Evolutionary conservation across 2,888 invertebrate genomes (phyloP).

Genomic region (Acronicta leporina): DNA sequence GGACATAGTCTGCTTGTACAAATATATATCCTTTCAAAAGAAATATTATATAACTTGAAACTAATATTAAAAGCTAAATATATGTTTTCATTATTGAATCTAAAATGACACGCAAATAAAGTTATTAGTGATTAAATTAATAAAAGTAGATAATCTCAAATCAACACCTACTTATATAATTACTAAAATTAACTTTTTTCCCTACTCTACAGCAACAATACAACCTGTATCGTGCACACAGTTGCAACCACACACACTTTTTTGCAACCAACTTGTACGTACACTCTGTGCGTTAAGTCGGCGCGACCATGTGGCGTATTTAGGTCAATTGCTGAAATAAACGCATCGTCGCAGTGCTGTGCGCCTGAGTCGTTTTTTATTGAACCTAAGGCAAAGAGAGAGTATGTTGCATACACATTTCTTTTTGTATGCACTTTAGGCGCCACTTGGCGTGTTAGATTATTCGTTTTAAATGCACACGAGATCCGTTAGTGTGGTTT

Average conservation of each 20-base stretch:
- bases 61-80: too few relatives aligned
- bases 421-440: constrained; percentile 65
- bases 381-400: constrained; percentile 65
- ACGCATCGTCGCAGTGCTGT: constrained; percentile 67
- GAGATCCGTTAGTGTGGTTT: constrained; percentile 51
- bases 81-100: too few relatives aligned
- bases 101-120: background rate
- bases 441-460: constrained; percentile 62
- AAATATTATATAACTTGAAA: too few relatives aligned
- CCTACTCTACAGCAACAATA: constrained; percentile 64
- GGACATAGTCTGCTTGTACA: too few relatives aligned
- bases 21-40: too few relatives aligned
- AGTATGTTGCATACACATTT: constrained; percentile 61
- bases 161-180: constrained; percentile 24
- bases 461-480: constrained; percentile 53
- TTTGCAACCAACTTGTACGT: constrained; percentile 51
- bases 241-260: constrained; percentile 61
- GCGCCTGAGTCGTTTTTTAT: constrained; percentile 64
- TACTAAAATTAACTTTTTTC: constrained; percentile 48
- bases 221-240: constrained; percentile 66
- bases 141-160: background rate
- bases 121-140: constrained; percentile 2
- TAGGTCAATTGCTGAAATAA: constrained; percentile 86
- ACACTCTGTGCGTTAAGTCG: constrained; percentile 67
- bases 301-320: constrained; percentile 81